Conservation (phyloP, 2,888 invertebrate genomes). For the Galeruca laticollis region DNA sequence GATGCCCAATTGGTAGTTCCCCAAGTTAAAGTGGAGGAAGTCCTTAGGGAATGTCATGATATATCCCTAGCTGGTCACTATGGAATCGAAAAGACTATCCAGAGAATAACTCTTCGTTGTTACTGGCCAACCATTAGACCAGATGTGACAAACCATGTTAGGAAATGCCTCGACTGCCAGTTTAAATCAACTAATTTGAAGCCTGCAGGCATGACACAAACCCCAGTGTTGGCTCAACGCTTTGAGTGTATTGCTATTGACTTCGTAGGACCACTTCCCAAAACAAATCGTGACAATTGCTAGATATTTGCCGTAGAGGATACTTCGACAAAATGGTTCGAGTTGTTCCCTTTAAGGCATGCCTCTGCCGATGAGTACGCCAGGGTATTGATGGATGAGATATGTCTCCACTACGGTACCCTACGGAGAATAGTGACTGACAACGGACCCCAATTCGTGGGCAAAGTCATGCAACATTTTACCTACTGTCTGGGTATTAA, state of each 20-base stretch:
- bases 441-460: conserved; percentile 59
- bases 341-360: too few relatives aligned
- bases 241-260: conserved; percentile 54
- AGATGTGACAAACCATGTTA: conserved; percentile 47
- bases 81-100: conserved; percentile 50
- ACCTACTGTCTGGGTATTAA: conserved; percentile 51
- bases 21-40: not conserved
- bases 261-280: conserved; percentile 54
- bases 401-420: conserved; percentile 56
- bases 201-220: conserved; percentile 55
- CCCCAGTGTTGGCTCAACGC: conserved; percentile 46
- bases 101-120: conserved; percentile 44
- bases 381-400: conserved; percentile 49
- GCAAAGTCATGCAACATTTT: conserved; percentile 57
- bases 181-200: conserved; percentile 52
- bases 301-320: conserved; percentile 53
- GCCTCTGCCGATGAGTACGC: conserved; percentile 48
- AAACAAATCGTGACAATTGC: conserved; percentile 22
- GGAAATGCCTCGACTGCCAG: conserved; percentile 52
- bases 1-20: conserved; percentile 54
- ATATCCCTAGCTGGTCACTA: conserved; percentile 52
- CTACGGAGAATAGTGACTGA: conserved; percentile 58
- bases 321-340: too few relatives aligned
- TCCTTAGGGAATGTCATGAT: conserved; percentile 51
- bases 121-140: conserved; percentile 53